These are phyloP conservation scores for Palythoa grandis DNA, from an alignment of 92 coral and sea anemone species.

Conservation along the genomic window DNA sequence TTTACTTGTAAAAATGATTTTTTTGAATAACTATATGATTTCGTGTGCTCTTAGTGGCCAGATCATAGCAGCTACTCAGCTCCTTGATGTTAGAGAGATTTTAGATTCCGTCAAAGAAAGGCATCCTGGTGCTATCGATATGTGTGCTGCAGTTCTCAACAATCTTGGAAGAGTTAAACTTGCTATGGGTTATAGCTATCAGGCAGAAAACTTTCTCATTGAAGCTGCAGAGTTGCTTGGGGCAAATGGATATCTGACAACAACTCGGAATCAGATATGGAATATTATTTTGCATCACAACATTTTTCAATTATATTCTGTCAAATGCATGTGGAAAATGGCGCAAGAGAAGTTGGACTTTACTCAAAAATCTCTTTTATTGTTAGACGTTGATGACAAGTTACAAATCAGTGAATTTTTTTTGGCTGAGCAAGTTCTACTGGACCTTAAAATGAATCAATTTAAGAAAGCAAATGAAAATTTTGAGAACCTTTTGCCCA, in stretches of 20 bases:
- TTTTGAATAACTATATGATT: conserved; percentile 2
- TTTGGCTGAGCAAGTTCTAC: neutral
- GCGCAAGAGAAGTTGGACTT: neutral
- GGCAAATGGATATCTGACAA: neutral
- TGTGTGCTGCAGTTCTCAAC: neutral
- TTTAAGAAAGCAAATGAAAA: neutral
- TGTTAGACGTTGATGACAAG: neutral
- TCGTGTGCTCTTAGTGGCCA: neutral
- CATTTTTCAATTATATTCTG: neutral
- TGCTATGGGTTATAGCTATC: neutral
- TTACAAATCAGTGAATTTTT: neutral
- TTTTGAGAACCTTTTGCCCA: neutral
- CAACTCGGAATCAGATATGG: neutral
- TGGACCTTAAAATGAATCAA: conserved; percentile 14
- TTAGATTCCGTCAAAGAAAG: neutral
- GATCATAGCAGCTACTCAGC: neutral
- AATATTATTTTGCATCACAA: conserved; percentile 2
- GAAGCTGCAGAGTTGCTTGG: neutral
- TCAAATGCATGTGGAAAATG: neutral
- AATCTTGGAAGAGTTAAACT: conserved; percentile 15
- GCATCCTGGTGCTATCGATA: neutral
- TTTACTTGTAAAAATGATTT: neutral
- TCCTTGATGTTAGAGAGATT: neutral
- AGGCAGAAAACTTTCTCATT: neutral
- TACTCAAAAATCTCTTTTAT: neutral